phyloP scores from a whole-genome alignment of 2,797 vertebrate genomes.

The Leptatherina wallacei region DNA sequence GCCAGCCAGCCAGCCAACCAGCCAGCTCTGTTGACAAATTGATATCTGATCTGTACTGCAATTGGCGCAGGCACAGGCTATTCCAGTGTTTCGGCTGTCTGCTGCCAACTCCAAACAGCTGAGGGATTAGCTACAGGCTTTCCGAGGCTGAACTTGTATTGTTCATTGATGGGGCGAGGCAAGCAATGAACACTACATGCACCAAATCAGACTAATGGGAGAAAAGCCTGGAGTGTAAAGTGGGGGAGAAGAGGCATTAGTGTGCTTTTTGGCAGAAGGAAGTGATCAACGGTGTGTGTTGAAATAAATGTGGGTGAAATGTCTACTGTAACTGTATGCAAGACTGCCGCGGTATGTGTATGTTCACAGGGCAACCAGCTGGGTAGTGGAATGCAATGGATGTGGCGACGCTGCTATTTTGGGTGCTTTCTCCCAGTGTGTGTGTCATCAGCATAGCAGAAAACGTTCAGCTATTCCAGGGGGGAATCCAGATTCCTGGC shows the following conservation, averaged over 20 bases:
- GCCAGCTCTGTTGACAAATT: slow-evolving; percentile 69
- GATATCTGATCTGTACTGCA: slow-evolving; percentile 72
- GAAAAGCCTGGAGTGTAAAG: slow-evolving; percentile 33
- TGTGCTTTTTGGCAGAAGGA: slow-evolving; percentile 26
- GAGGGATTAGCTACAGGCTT: slow-evolving; percentile 65
- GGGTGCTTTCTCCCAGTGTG: slow-evolving; percentile 42
- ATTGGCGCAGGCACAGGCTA: slow-evolving; percentile 53
- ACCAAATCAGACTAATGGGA: slow-evolving; percentile 49
- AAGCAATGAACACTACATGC: slow-evolving; percentile 20
- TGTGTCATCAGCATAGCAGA: slow-evolving; percentile 50
- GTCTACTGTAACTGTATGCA: slow-evolving; percentile 23
- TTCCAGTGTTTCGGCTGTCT: slow-evolving; percentile 60
- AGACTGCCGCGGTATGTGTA: slow-evolving; percentile 29
- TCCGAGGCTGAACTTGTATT: slow-evolving; percentile 56
- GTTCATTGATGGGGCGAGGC: slow-evolving; percentile 54
- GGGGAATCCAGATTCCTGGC: slow-evolving; percentile 64
- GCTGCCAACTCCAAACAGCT: slow-evolving; percentile 70
- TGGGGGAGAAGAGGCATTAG: background rate
- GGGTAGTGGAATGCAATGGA: slow-evolving; percentile 66
- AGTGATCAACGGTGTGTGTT: slow-evolving; percentile 23
- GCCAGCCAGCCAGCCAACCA: slow-evolving; percentile 18
- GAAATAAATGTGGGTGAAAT: slow-evolving; percentile 22
- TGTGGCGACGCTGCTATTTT: slow-evolving; percentile 68
- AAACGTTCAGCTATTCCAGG: slow-evolving; percentile 67
- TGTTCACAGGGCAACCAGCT: slow-evolving; percentile 52